phyloP scores from a whole-genome alignment of 2,113 vertebrate genomes.

The Xiphias gladius region DNA sequence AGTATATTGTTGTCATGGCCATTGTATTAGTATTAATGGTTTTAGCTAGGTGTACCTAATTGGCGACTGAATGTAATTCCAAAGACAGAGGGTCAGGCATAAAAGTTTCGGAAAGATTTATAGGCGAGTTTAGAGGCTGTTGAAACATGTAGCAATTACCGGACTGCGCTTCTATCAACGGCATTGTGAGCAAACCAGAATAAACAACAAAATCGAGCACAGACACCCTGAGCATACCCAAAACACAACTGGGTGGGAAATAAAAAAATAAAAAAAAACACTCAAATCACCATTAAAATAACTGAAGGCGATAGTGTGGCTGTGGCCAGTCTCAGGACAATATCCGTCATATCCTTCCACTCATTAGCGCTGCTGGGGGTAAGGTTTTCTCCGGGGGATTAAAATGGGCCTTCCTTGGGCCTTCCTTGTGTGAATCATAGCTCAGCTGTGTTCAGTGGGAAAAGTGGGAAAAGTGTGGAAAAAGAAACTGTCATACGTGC shows the following conservation, averaged over 20 bases:
- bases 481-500: neutral
- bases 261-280: neutral
- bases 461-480: neutral
- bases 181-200: slow-evolving; percentile 7
- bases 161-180: slow-evolving; percentile 7
- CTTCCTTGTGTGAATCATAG: neutral
- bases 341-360: slow-evolving; percentile 17
- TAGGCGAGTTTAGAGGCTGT: slow-evolving; percentile 4
- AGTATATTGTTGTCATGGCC: neutral
- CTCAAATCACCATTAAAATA: slow-evolving; percentile 21
- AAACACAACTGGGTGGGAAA: neutral
- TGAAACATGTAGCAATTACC: slow-evolving; percentile 18
- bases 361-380: slow-evolving; percentile 7
- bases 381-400: neutral
- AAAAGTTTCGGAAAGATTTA: slow-evolving; percentile 7
- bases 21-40: neutral
- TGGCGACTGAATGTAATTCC: slow-evolving; percentile 5
- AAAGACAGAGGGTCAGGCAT: neutral
- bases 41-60: neutral
- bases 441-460: neutral
- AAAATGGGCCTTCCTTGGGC: slow-evolving; percentile 18
- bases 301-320: neutral
- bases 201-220: neutral
- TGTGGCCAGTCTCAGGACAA: slow-evolving; percentile 2
- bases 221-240: neutral